phyloP scores from a whole-genome alignment of 2,888 invertebrate genomes.

The Morpho deidamia region DNA sequence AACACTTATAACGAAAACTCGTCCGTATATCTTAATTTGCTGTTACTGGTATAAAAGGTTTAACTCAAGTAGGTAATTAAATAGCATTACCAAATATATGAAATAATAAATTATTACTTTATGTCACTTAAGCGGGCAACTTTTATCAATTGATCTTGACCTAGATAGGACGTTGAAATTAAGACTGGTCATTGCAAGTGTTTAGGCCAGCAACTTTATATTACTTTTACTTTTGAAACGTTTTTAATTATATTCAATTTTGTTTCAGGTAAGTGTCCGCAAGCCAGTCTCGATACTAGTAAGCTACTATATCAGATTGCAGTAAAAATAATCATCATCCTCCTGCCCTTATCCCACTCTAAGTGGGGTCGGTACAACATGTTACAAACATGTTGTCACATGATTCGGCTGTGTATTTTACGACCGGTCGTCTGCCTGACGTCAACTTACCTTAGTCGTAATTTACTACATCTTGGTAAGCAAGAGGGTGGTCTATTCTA shows the following conservation, averaged over 20 bases:
- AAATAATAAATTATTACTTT: neutral
- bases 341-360: too few species aligned
- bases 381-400: too few species aligned
- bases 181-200: neutral
- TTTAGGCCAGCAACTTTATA: neutral
- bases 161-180: constrained; percentile 5
- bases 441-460: too few species aligned
- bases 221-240: neutral
- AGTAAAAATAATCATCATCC: neutral
- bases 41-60: too few species aligned
- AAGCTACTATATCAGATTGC: neutral
- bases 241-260: neutral
- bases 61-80: too few species aligned
- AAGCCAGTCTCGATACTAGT: neutral
- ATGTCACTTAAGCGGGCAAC: neutral
- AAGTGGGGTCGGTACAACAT: too few species aligned
- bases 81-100: neutral
- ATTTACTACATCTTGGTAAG: too few species aligned
- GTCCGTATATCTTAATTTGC: too few species aligned
- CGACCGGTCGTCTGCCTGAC: too few species aligned
- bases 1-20: too few species aligned
- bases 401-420: too few species aligned
- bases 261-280: neutral
- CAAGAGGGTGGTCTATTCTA: too few species aligned
- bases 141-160: constrained; percentile 16